Conservation (phyloP, 2,113 vertebrate species). For the Fulmarus glacialis region DNA sequence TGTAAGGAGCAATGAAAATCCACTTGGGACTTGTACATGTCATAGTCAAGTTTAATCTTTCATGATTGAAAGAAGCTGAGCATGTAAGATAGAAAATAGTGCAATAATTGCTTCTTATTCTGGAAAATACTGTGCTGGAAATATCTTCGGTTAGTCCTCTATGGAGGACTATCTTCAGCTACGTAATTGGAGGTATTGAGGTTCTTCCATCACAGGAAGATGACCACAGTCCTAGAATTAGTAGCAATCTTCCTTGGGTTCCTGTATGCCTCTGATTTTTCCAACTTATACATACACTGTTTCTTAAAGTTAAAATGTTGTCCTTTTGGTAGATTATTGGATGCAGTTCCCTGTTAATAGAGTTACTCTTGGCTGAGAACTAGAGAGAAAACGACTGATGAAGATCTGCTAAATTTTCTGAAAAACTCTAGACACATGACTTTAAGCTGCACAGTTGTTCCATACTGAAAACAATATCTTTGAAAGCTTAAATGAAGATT, state of each 20-base stretch:
- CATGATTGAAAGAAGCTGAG: not conserved
- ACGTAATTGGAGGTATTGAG: not conserved
- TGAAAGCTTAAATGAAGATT: not conserved
- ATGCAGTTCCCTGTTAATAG: not conserved
- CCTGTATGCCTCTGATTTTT: not conserved
- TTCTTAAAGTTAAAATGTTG: not conserved
- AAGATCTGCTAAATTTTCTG: not conserved
- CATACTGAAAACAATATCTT: not conserved
- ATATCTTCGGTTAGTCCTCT: not conserved
- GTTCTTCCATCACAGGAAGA: not conserved
- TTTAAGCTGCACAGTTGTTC: not conserved
- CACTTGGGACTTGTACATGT: not conserved
- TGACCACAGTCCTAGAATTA: not conserved
- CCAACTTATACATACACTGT: accelerated
- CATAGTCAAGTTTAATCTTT: not conserved
- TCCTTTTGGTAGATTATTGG: not conserved
- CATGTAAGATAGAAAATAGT: not conserved
- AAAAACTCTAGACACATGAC: accelerated
- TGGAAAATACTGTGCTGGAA: not conserved
- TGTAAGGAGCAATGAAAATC: not conserved
- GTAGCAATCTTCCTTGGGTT: not conserved
- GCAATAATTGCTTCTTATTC: not conserved
- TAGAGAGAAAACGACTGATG: accelerated
- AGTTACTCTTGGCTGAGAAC: not conserved
- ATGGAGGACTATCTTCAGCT: not conserved